Evolutionary conservation across 2,797 vertebrate genomes (phyloP).

Genomic region (Astyanax mexicanus): DNA sequence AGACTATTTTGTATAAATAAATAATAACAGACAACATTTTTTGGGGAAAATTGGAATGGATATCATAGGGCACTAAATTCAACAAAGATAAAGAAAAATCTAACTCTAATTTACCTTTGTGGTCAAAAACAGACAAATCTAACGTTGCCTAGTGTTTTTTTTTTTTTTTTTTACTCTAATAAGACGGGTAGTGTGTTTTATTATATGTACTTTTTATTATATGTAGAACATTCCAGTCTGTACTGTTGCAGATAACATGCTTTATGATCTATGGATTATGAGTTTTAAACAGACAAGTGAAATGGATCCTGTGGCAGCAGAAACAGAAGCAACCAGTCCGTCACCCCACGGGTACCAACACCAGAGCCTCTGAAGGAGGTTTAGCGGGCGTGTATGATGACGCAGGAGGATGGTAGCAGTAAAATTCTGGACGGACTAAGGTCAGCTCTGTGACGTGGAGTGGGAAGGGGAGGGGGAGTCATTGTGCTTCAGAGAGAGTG

Average conservation of each 20-base stretch:
- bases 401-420: background rate
- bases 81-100: background rate
- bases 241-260: background rate
- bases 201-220: background rate
- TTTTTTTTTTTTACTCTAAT: background rate
- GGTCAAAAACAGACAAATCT: background rate
- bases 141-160: background rate
- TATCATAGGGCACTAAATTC: too few species aligned
- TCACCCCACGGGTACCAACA: background rate
- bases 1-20: too few species aligned
- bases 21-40: too few species aligned
- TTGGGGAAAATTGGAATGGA: too few species aligned
- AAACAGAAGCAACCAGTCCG: background rate
- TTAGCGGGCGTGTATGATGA: background rate
- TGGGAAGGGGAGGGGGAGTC: background rate
- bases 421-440: background rate
- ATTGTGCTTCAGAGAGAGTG: background rate
- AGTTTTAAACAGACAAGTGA: background rate
- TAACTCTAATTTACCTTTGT: background rate
- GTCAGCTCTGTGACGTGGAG: constrained; percentile 17
- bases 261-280: background rate
- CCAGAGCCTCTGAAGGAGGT: background rate
- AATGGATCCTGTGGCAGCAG: background rate
- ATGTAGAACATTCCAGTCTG: background rate
- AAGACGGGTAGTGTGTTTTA: too few species aligned